Base-by-base conservation (phyloP, 2,797 vertebrate species). In the Cynopterus sphinx region DNA sequence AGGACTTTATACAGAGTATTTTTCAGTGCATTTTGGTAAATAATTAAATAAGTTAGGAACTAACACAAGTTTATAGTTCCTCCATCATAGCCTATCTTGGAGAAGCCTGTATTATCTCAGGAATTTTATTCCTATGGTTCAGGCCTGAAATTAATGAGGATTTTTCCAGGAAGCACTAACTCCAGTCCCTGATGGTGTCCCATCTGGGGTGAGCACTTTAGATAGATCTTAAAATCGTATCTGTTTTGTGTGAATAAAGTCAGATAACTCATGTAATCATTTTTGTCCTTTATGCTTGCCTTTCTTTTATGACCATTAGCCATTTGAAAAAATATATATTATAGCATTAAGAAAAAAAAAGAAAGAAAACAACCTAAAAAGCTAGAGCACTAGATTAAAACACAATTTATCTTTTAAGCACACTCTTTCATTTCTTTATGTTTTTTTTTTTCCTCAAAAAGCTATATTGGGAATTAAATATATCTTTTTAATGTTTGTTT, bases 401-500 rank as follows among this genome's bases (percentile, higher is more conserved):
- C 5, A 39, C 7, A 57, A 12, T 57, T 91, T 81, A 13, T 49
- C 41, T 84, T 77, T 12, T 83, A 53, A 94, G 55, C 41, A 71
- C 21, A 53, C 1, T 21, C 24, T 9, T 92, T 85, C 28, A 91
- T 89, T 95, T 70, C 55, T n/a, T 95, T 92, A 70, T 70, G 4
- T 57, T 90, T 93, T 82, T 63, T 82, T 91, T 93, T 82, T 68
- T 86, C 61, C 26, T 83, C 41, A 85, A 67, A 95, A 95, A 4
- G 15, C 53, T 36, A 51, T 33, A 85, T 33, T 33, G 26, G 39
- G 68, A 92, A 95, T 90, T 90, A 96, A 92, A 70, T 82, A 61
- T 83, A 87, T 43, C 16, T 63, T 95, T 86, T 94, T 79, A 96
- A 87, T 68, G 10, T 85, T 87, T 93, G 4, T 86, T 86, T 95